Evolutionary conservation across 2,113 vertebrate genomes (phyloP).

Genomic region (Microtus pennsylvanicus): DNA sequence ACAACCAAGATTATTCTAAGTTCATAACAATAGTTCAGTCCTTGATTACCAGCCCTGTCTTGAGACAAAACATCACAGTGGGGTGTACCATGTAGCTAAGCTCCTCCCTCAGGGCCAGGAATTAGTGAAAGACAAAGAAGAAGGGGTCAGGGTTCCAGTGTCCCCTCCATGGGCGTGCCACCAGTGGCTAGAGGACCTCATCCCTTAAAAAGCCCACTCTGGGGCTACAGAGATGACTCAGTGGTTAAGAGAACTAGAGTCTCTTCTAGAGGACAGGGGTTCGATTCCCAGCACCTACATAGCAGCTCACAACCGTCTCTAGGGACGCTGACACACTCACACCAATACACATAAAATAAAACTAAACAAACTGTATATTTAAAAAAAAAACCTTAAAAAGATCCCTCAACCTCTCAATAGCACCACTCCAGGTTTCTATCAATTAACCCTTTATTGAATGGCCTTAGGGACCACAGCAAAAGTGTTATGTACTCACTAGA

Average conservation of each 20-base stretch:
- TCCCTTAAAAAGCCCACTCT: background rate
- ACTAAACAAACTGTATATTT: too few relatives aligned
- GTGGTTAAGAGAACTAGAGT: too few relatives aligned
- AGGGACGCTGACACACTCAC: too few relatives aligned
- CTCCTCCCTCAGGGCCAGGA: background rate
- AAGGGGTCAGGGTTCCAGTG: background rate
- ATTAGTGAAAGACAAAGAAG: background rate
- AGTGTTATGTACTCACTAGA: background rate
- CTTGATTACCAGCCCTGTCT: too few relatives aligned
- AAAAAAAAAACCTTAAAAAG: too few relatives aligned
- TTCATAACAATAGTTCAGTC: background rate
- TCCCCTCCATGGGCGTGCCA: background rate
- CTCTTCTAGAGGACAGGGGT: too few relatives aligned
- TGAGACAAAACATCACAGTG: too few relatives aligned
- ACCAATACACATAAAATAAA: too few relatives aligned
- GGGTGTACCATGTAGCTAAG: background rate
- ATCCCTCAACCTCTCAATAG: too few relatives aligned
- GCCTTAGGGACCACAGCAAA: background rate
- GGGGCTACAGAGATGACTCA: too few relatives aligned
- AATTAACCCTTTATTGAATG: background rate
- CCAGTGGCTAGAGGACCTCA: background rate
- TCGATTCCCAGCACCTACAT: too few relatives aligned
- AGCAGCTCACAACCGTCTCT: too few relatives aligned
- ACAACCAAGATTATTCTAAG: background rate
- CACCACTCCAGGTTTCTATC: background rate